A percentile compares a stretch with the other conserved stretches of the same genome.
These are phyloP conservation scores for Melanerpes aurifrons DNA, from an alignment of 2,113 vertebrate species.

Conservation along the genomic window DNA sequence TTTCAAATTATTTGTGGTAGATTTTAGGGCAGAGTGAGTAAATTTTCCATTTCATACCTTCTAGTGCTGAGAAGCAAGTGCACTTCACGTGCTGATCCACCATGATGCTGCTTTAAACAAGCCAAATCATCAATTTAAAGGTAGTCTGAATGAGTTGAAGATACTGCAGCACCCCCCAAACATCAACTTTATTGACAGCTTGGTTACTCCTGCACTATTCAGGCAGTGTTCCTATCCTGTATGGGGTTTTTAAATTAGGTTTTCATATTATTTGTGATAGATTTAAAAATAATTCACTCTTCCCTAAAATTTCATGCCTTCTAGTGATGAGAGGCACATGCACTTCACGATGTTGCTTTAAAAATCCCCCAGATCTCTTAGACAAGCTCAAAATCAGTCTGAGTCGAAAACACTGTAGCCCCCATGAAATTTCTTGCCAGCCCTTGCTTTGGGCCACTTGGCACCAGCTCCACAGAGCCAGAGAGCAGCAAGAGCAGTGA, in stretches of 20 bases:
- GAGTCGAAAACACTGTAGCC: background rate
- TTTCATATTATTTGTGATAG: background rate
- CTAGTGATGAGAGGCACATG: too few species aligned
- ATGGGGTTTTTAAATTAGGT: background rate
- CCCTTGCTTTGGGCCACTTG: constrained; percentile 31
- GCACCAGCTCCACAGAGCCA: background rate
- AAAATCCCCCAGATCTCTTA: background rate
- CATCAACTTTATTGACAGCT: background rate
- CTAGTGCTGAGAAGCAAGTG: background rate
- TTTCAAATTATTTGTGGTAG: background rate
- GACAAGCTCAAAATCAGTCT: constrained; percentile 5
- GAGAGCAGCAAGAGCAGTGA: background rate
- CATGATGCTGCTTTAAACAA: background rate
- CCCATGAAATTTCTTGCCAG: background rate
- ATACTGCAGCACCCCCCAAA: background rate
- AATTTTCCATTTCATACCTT: background rate
- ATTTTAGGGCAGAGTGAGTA: background rate
- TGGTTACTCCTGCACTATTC: background rate
- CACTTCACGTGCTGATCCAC: rapidly evolving
- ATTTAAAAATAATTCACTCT: background rate
- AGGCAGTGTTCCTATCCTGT: background rate
- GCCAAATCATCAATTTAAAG: background rate
- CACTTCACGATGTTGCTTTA: background rate
- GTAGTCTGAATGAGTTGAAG: background rate
- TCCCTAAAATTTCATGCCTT: too few species aligned